Percentiles rank a stretch among this genome's conserved stretches.
These are phyloP conservation scores for Drosophila tropicalis DNA, from an alignment of 1,140 invertebrate genomes.

Conservation along the genomic window DNA sequence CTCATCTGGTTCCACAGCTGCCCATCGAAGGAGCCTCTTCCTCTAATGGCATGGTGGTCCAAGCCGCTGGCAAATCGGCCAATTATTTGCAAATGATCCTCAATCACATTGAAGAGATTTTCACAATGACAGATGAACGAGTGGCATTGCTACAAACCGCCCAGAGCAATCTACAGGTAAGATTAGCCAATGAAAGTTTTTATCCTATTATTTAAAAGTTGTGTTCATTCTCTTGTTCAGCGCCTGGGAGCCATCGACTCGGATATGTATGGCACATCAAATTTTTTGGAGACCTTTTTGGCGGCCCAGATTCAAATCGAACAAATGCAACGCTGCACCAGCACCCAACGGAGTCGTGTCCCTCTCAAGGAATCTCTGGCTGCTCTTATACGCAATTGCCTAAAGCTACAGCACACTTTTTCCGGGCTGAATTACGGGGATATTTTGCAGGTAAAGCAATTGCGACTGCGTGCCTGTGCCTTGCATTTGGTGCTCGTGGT, in stretches of 20 bases:
- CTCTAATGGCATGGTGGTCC: conserved; percentile 44
- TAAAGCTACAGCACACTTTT: conserved; percentile 92
- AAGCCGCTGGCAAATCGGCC: conserved; percentile 81
- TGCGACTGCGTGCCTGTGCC: conserved; percentile 92
- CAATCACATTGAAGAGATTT: conserved; percentile 88
- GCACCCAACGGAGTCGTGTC: conserved; percentile 66
- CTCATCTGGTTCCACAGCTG: conserved; percentile 93
- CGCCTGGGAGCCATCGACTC: conserved; percentile 93
- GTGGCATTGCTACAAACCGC: conserved; percentile 88
- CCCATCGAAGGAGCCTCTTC: conserved; percentile 86
- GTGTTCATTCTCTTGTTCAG: conserved; percentile 24
- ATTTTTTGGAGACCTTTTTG: conserved; percentile 93
- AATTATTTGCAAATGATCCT: conserved; percentile 89
- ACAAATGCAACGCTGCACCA: conserved; percentile 76
- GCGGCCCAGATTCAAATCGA: conserved; percentile 86
- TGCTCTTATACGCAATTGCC: conserved; percentile 88
- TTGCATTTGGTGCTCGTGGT: conserved; percentile 90
- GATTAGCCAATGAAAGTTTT: neutral
- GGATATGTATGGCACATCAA: conserved; percentile 91
- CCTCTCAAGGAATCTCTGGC: conserved; percentile 82
- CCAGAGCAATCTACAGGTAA: conserved; percentile 87
- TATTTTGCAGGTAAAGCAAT: conserved; percentile 90
- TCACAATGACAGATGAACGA: conserved; percentile 83
- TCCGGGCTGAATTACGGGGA: conserved; percentile 90
- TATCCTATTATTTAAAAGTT: conserved; percentile 2